Percentiles rank a stretch among this genome's conserved stretches.
These are phyloP conservation scores for Nezara viridula DNA, from an alignment of 2,888 invertebrate genomes.

Conservation along the genomic window DNA sequence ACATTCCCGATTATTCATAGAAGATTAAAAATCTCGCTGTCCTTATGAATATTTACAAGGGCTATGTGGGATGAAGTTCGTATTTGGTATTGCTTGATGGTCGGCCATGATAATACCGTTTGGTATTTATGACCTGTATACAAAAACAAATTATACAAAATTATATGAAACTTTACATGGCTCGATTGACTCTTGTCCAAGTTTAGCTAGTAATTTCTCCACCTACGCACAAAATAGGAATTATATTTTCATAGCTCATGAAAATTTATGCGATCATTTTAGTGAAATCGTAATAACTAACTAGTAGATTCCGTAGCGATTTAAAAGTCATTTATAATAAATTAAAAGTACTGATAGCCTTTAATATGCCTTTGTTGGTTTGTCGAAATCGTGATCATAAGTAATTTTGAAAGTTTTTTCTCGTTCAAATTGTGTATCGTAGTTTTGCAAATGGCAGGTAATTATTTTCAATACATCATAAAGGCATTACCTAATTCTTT, in stretches of 20 bases:
- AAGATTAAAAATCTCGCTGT: conserved; percentile 15
- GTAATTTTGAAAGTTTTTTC: not conserved
- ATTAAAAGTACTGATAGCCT: not conserved
- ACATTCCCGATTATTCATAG: conserved; percentile 1
- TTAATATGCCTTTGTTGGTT: not conserved
- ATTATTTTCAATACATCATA: too few relatives aligned
- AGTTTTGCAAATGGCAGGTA: too few relatives aligned
- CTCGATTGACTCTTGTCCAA: not conserved
- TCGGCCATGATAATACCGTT: conserved; percentile 4
- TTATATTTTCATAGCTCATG: not conserved
- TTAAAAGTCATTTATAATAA: not conserved
- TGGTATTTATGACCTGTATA: not conserved
- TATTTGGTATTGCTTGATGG: conserved; percentile 42
- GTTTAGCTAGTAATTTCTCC: conserved; percentile 13
- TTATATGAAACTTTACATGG: conserved; percentile 42
- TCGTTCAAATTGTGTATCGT: too few relatives aligned
- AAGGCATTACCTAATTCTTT: too few relatives aligned
- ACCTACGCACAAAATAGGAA: not conserved
- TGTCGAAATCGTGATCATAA: not conserved
- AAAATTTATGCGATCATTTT: conserved; percentile 15
- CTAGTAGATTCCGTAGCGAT: not conserved
- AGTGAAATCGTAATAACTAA: not conserved
- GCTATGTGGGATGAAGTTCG: not conserved
- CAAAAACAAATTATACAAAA: conserved; percentile 41
- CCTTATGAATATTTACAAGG: conserved; percentile 38